These are phyloP conservation scores for Araneus ventricosus DNA, from an alignment of 1,140 invertebrate species.

Conservation along the genomic window DNA sequence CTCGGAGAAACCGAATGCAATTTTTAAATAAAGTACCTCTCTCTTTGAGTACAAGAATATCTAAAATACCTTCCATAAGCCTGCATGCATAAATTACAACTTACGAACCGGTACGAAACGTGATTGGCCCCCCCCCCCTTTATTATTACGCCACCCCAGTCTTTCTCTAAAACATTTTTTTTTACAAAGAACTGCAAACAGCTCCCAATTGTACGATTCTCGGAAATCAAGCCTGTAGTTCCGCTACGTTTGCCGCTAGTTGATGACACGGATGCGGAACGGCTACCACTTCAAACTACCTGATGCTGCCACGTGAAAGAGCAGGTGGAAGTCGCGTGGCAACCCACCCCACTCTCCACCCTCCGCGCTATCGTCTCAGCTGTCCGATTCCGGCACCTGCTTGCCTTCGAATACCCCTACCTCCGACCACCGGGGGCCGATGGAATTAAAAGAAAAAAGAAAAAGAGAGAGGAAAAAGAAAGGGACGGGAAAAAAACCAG, in stretches of 20 bases:
- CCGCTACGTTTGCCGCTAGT: neutral
- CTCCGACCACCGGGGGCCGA: neutral
- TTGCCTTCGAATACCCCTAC: neutral
- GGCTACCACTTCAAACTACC: neutral
- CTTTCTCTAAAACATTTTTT: neutral
- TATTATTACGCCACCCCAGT: too few relatives aligned
- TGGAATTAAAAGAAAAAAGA: neutral
- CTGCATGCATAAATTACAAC: too few relatives aligned
- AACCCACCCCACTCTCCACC: neutral
- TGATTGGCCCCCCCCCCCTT: too few relatives aligned
- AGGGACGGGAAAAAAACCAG: neutral
- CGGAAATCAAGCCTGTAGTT: neutral
- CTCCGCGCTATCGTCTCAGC: neutral
- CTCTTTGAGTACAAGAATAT: too few relatives aligned
- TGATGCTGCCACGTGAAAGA: conserved; percentile 21
- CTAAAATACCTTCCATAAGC: too few relatives aligned
- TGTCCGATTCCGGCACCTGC: neutral
- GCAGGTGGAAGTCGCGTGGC: conserved; percentile 30
- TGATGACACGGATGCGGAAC: conserved; percentile 15
- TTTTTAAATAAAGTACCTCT: too few relatives aligned
- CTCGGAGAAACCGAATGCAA: too few relatives aligned
- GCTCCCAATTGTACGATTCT: neutral
- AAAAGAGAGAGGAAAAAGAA: neutral
- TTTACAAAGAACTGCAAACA: neutral
- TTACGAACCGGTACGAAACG: too few relatives aligned